These are phyloP conservation scores for Mesorhabditis belari DNA, from an alignment of 2,888 invertebrate species.

Conservation along the genomic window DNA sequence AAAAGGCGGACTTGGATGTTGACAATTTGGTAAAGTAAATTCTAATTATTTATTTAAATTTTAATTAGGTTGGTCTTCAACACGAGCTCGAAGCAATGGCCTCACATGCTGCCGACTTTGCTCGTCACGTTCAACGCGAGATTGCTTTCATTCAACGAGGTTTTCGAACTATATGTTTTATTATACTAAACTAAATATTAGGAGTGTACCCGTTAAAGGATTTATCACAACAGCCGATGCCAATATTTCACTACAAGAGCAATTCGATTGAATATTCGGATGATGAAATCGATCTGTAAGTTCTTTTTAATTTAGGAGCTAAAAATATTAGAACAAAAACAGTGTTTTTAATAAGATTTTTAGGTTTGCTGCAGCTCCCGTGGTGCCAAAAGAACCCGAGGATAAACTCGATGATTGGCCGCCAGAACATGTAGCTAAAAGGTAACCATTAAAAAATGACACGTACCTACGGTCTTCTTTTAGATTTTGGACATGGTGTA, in stretches of 20 bases:
- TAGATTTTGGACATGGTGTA: slow-evolving; percentile 27
- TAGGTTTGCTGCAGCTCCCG: slow-evolving; percentile 2
- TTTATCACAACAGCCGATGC: background rate
- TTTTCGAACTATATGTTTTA: background rate
- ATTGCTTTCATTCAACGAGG: slow-evolving; percentile 22
- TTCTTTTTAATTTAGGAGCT: background rate
- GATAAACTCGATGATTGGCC: slow-evolving; percentile 19
- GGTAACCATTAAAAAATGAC: background rate
- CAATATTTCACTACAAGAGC: background rate
- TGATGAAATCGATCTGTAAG: background rate
- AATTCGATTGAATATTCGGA: background rate
- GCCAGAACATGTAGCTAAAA: slow-evolving; percentile 6
- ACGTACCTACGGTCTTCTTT: background rate
- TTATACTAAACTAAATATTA: background rate
- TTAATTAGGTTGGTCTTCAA: slow-evolving; percentile 15
- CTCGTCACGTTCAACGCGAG: slow-evolving; percentile 11
- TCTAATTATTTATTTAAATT: too few species aligned
- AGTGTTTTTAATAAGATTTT: background rate
- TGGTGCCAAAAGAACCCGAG: slow-evolving; percentile 12
- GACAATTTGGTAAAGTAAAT: background rate
- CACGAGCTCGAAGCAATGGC: slow-evolving; percentile 25
- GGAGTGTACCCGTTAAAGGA: slow-evolving; percentile 10
- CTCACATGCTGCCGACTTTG: slow-evolving; percentile 10
- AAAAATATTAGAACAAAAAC: background rate
- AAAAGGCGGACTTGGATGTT: background rate